Evolutionary conservation across 2,888 invertebrate genomes (phyloP).

Genomic region (Brachylomia viminalis): DNA sequence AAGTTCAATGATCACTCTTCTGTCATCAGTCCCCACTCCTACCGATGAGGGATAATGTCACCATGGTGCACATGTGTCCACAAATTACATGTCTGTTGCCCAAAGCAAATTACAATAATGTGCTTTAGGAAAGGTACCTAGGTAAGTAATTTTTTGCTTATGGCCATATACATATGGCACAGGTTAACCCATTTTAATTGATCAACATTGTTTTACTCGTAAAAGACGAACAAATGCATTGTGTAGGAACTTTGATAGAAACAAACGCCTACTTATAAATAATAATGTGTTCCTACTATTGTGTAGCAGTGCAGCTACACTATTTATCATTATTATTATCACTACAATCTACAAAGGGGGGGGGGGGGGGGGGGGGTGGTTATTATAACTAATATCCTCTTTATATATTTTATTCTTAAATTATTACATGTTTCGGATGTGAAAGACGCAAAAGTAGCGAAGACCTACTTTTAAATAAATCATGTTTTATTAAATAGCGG

Average conservation of each 20-base stretch:
- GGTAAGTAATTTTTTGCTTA: background rate
- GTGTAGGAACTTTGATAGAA: conserved; percentile 16
- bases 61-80: background rate
- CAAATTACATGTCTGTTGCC: background rate
- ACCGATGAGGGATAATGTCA: background rate
- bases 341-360: conserved; percentile 21
- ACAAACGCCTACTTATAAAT: background rate
- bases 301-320: background rate
- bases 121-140: background rate
- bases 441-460: background rate
- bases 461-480: background rate
- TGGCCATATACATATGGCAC: background rate
- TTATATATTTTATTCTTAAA: conserved; percentile 1
- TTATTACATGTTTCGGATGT: conserved; percentile 1
- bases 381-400: background rate
- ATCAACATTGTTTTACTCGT: background rate
- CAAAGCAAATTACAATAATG: background rate
- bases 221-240: background rate
- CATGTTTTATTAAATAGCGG: background rate
- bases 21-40: background rate
- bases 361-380: too few species aligned
- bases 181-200: conserved; percentile 10
- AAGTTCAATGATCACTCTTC: background rate
- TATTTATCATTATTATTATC: conserved; percentile 20
- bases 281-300: background rate